These are phyloP conservation scores for Bombus consobrinus DNA, from an alignment of 1,140 invertebrate genomes.

Conservation along the genomic window DNA sequence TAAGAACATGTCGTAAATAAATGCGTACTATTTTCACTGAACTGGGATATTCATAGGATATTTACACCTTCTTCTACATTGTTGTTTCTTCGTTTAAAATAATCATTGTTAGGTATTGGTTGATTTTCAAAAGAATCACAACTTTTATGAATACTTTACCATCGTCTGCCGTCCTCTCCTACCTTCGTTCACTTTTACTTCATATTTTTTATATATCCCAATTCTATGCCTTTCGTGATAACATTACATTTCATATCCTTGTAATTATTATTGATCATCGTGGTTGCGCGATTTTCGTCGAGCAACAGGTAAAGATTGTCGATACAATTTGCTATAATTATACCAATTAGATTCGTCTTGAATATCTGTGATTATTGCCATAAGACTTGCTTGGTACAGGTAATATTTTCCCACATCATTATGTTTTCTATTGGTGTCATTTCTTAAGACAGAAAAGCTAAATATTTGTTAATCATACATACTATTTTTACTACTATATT, in stretches of 20 bases:
- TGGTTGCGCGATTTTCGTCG: constrained; percentile 8
- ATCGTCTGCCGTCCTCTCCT: constrained; percentile 46
- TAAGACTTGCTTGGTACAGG: background rate
- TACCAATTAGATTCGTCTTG: background rate
- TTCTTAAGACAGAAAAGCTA: background rate
- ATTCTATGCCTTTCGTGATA: background rate
- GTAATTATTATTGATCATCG: background rate
- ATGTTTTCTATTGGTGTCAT: background rate
- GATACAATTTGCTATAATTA: background rate
- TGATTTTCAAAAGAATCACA: background rate
- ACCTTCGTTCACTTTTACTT: background rate
- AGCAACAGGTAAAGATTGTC: constrained; percentile 58
- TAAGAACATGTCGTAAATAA: constrained; percentile 66
- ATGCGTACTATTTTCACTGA: constrained; percentile 28
- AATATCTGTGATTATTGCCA: background rate
- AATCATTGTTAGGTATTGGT: background rate
- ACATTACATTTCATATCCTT: background rate
- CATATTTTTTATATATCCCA: background rate
- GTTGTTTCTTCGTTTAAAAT: background rate
- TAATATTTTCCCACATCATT: constrained; percentile 19
- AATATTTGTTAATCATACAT: background rate
- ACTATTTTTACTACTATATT: constrained; percentile 19
- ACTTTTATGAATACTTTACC: constrained; percentile 6
- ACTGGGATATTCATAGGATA: background rate
- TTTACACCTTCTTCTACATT: background rate